Evolutionary conservation across 2,888 invertebrate species (phyloP), one percentile per base, ranked within the genome.

Genomic region (Dynastes tityus): DNA sequence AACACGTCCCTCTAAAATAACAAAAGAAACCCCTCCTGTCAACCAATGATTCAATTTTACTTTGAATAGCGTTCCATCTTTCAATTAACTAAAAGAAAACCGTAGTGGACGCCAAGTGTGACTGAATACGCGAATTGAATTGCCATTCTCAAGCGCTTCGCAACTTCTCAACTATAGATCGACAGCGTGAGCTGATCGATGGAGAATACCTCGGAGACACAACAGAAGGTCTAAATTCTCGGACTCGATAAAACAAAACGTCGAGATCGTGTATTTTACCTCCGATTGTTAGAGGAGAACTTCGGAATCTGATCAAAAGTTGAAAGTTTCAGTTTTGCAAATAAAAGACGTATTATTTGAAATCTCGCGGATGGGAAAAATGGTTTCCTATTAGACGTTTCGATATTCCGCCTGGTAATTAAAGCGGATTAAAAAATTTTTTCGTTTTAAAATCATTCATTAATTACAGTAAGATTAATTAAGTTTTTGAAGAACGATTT

Each of bases 141-240:
- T 49, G 22, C 67, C 11, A 27, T 45, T 67, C 9, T 49, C 16
- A 16, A 67, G 22, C 45, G 2, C 45, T 37, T 67, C 67, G 67
- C 27, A 67, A 67, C 16, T 67, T 45, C n/a, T 51, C 67, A 45
- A 45, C 27, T 67, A 45, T 49, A 49, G 67, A 67, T 22, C 9
- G 45, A 67, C n/a, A 22, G 11, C 8, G 11, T 2, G 45, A 11
- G 8, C 45, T 27, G 67, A 27, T 67, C 67, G 67, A 67, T 67
- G 11, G 63, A 64, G 32, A 49, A 67, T 49, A 9, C 67, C 67
- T 27, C 22, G 3, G 22, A 27, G 22, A 49, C 49, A 45, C 22
- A 49, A 22, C 45, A 49, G 11, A 22, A 9, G 32, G 45, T 22
- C 22, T 32, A 11, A 67, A 45, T 45, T 67, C 45, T 45, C 45